These are phyloP conservation scores for Shinisaurus crocodilurus DNA, from an alignment of 2,113 vertebrate genomes.

Conservation along the genomic window DNA sequence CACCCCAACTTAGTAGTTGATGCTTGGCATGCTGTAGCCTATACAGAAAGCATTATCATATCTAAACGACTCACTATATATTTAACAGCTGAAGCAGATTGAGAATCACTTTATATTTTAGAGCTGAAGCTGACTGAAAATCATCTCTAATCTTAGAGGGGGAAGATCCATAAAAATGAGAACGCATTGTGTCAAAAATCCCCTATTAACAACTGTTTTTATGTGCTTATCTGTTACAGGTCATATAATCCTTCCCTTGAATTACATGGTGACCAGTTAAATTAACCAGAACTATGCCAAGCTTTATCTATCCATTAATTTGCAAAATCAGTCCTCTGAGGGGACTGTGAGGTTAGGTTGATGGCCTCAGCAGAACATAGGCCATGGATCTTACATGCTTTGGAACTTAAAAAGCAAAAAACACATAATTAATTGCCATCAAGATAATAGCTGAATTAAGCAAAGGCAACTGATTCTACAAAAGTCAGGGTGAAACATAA, in stretches of 20 bases:
- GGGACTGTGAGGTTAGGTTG: slow-evolving; percentile 39
- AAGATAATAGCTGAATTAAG: slow-evolving; percentile 76
- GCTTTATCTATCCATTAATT: slow-evolving; percentile 64
- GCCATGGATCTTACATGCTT: slow-evolving; percentile 28
- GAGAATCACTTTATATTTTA: slow-evolving; percentile 36
- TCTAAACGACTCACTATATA: slow-evolving; percentile 24
- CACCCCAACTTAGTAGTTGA: too few relatives aligned
- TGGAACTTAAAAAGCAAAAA: slow-evolving; percentile 69
- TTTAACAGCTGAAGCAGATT: slow-evolving; percentile 26
- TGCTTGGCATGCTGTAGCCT: background rate
- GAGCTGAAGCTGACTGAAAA: slow-evolving; percentile 23
- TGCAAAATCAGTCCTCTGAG: slow-evolving; percentile 38
- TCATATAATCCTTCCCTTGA: slow-evolving; percentile 63
- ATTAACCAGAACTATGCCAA: slow-evolving; percentile 60
- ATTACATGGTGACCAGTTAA: slow-evolving; percentile 61
- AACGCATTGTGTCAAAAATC: slow-evolving; percentile 45
- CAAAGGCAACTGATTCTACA: slow-evolving; percentile 75
- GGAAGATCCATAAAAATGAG: slow-evolving; percentile 10
- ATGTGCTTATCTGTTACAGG: slow-evolving; percentile 53
- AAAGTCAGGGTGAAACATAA: slow-evolving; percentile 67
- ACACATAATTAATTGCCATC: slow-evolving; percentile 66
- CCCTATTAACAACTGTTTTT: slow-evolving; percentile 51
- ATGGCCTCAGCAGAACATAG: slow-evolving; percentile 31
- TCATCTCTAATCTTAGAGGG: slow-evolving; percentile 32
- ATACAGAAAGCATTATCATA: slow-evolving; percentile 6